Evolutionary conservation across 1,140 invertebrate genomes (phyloP), one percentile per base, ranked within the genome.

Genomic region (Goniozus legneri): DNA sequence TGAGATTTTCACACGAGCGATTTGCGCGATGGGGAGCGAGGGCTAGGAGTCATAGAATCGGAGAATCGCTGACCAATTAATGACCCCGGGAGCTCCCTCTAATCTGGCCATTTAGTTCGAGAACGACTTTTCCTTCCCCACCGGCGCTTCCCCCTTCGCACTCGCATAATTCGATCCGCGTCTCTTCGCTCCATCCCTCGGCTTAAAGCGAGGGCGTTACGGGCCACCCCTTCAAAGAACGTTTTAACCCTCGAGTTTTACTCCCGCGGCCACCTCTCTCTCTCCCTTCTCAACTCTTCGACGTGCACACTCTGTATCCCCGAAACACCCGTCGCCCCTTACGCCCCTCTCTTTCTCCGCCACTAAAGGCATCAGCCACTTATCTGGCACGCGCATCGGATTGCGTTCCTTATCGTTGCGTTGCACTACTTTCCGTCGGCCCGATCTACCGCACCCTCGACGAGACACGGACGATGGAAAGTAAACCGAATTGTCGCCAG

Each of bases 311-410:
- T n/a, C n/a, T n/a, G n/a, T n/a, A n/a, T n/a, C n/a, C n/a, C n/a
- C n/a, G n/a, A n/a, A n/a, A n/a, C n/a, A n/a, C n/a, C n/a, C n/a
- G n/a, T n/a, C 4, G 24, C 24, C 24, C 24, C 4, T 6, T 6
- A 27, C 24, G 32, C 14, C 8, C 7, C 44, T 13, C 46, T 37
- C 8, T 20, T 32, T 19, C 60, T 54, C 51, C 64, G 52, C 50
- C 55, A 58, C 61, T 60, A 56, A 59, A 68, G 64, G 66, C 69
- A 71, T 73, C 71, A 68, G 65, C 66, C 61, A 72, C 72, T 76
- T 76, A 76, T 76, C 73, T 76, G 72, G 72, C 73, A 76, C 73
- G 73, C 73, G 73, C 72, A 76, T 76, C 73, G 71, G 72, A 76
- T 76, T 75, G 69, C 69, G 70, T 71, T 64, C 60, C 73, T 76